A percentile compares a stretch with the other conserved stretches of the same genome.
Evolutionary conservation across 2,113 vertebrate species (phyloP).

Genomic region (Rhynchomys soricoides): DNA sequence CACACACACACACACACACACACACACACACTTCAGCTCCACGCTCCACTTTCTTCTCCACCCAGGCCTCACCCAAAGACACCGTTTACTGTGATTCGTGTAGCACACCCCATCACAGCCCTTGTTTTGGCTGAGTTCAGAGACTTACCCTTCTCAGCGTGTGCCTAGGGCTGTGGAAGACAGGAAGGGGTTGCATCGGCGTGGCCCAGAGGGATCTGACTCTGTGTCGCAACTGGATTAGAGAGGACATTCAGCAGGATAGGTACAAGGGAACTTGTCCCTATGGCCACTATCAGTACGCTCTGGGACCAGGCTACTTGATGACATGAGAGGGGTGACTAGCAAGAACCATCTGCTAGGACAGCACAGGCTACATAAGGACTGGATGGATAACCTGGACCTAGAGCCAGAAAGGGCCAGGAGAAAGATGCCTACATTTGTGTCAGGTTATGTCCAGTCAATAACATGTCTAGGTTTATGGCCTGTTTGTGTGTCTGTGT

Average conservation of each 20-base stretch:
- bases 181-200: not conserved
- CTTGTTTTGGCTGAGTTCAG: not conserved
- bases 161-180: not conserved
- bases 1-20: too few species aligned
- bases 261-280: not conserved
- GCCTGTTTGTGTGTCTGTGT: not conserved
- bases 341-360: not conserved
- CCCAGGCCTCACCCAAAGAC: not conserved
- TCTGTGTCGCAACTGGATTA: not conserved
- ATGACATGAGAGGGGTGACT: not conserved
- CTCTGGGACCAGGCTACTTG: not conserved
- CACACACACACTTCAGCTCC: not conserved
- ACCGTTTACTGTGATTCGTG: not conserved
- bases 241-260: not conserved
- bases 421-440: not conserved
- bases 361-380: not conserved
- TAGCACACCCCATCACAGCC: not conserved
- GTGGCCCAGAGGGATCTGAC: not conserved
- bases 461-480: not conserved
- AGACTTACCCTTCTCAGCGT: not conserved
- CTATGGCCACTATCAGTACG: not conserved
- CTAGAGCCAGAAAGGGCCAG: not conserved
- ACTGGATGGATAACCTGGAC: not conserved
- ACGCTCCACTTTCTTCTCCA: not conserved
- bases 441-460: not conserved